Percentiles rank a stretch among this genome's conserved stretches.
These are phyloP conservation scores for Catajapyx aquilonaris DNA, from an alignment of 1,140 invertebrate genomes.

Conservation along the genomic window DNA sequence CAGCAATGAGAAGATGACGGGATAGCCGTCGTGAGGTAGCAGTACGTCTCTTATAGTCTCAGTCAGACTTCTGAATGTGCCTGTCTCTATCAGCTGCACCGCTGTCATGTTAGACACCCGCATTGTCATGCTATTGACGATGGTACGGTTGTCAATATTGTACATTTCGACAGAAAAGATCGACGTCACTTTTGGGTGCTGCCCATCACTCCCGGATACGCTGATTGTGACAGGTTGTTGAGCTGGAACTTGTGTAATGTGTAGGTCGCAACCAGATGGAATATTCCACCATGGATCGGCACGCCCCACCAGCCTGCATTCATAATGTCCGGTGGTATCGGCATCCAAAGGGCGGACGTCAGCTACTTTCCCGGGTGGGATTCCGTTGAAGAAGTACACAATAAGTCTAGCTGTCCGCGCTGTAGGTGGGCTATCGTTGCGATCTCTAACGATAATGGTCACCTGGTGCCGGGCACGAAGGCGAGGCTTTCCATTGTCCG, in stretches of 20 bases:
- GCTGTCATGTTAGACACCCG: constrained; percentile 48
- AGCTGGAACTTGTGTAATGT: constrained; percentile 16
- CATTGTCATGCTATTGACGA: constrained; percentile 61
- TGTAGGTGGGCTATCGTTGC: constrained; percentile 78
- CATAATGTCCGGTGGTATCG: constrained; percentile 68
- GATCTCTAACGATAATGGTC: constrained; percentile 56
- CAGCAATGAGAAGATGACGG: too few relatives aligned
- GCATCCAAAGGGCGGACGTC: constrained; percentile 77
- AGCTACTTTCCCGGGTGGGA: constrained; percentile 54
- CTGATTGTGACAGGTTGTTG: constrained; percentile 23
- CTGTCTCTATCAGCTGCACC: constrained; percentile 44
- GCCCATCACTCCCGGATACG: constrained; percentile 72
- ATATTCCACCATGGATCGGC: constrained; percentile 33
- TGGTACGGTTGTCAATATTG: constrained; percentile 52
- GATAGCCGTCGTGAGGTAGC: too few relatives aligned
- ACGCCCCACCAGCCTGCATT: constrained; percentile 48
- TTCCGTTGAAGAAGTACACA: constrained; percentile 53
- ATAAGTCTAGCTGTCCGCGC: constrained; percentile 59
- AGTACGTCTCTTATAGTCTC: too few relatives aligned
- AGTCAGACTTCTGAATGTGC: too few relatives aligned
- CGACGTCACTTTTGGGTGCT: constrained; percentile 60
- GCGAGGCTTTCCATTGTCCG: constrained; percentile 65
- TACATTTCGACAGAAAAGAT: constrained; percentile 62
- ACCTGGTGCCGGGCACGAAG: constrained; percentile 57
- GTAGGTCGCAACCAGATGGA: constrained; percentile 52